Conservation (phyloP, 37 sponge, comb jelly and placozoan species). For the Crambe crambe region DNA sequence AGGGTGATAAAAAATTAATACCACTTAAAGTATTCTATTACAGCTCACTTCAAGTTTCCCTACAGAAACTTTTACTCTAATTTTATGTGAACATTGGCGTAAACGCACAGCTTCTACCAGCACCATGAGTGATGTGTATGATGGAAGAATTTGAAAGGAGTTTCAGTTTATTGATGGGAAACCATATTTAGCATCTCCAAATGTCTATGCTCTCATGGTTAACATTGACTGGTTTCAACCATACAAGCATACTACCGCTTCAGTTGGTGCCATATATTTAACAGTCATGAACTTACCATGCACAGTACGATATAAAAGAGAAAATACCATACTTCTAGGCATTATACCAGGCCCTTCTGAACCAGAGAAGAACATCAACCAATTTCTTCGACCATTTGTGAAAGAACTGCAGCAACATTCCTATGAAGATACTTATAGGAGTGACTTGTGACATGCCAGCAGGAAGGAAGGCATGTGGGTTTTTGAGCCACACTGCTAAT, state of each 20-base stretch:
- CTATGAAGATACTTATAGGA: constrained; percentile 45
- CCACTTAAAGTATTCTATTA: no score
- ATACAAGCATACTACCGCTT: constrained; percentile 29
- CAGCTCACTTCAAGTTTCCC: no score
- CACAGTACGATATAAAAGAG: constrained; percentile 22
- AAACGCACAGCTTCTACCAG: not conserved
- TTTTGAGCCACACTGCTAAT: constrained; percentile 41
- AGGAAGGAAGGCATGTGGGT: constrained; percentile 58
- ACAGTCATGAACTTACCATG: constrained; percentile 53
- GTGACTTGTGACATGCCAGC: constrained; percentile 54
- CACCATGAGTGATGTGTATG: constrained; percentile 53
- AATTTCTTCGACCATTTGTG: constrained; percentile 49
- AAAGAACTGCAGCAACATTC: constrained; percentile 39
- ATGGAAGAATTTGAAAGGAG: constrained; percentile 63
- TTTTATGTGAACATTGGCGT: constrained; percentile 52
- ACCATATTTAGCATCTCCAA: constrained; percentile 8
- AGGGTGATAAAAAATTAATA: no score
- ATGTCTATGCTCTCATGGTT: constrained; percentile 20
- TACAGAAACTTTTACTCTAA: no score
- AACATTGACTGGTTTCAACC: constrained; percentile 63
- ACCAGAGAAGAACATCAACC: constrained; percentile 38
- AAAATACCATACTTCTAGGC: constrained; percentile 52
- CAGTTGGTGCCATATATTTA: constrained; percentile 62
- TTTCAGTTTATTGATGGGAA: constrained; percentile 34
- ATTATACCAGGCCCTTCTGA: constrained; percentile 70